Evolutionary conservation across 2,888 invertebrate genomes (phyloP), one percentile per base, ranked within the genome.

Genomic region (Elegia similella): DNA sequence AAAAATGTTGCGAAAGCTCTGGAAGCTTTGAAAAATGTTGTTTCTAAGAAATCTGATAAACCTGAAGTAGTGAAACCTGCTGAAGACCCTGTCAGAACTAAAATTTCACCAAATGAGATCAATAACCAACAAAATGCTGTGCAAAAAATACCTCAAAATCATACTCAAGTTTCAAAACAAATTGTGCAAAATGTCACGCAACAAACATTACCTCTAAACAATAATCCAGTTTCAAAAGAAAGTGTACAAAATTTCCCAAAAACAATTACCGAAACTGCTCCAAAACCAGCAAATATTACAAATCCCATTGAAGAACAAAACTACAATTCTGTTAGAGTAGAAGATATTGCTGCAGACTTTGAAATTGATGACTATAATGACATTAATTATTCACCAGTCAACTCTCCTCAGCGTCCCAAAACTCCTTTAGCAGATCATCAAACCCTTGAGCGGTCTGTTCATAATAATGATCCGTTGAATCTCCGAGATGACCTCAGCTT

Each of bases 311-410:
- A 56, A 54, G 48, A 48, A 12, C 56, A 43, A 38, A 80, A 78
- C 61, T 76, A 80, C 60, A 73, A 75, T 42, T 86, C 87, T 46
- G 75, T 86, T 29, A 70, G 78, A 62, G 70, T 87, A 10, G 88
- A 88, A 69, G 88, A 88, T 57, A 88, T 88, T 63, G 87, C 84
- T 57, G 81, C 85, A 47, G 84, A 88, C 64, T 80, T 88, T 68
- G 82, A 85, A 61, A 62, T 72, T 47, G 67, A 78, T 17, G 65
- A 72, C 57, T 64, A 75, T 61, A 60, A 78, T 71, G 73, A 82
- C 30, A 69, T 89, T 7, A 78, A 88, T 63, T 90, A 90, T 64
- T 89, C 89, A 7, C 89, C 89, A 48, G 79, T 88, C 0, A 79
- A 80, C 59, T 78, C 88, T 13, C 87, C 86, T 12, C 59, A 59